Evolutionary conservation across 2,113 vertebrate species (phyloP).

Genomic region (Paratilapia polleni): DNA sequence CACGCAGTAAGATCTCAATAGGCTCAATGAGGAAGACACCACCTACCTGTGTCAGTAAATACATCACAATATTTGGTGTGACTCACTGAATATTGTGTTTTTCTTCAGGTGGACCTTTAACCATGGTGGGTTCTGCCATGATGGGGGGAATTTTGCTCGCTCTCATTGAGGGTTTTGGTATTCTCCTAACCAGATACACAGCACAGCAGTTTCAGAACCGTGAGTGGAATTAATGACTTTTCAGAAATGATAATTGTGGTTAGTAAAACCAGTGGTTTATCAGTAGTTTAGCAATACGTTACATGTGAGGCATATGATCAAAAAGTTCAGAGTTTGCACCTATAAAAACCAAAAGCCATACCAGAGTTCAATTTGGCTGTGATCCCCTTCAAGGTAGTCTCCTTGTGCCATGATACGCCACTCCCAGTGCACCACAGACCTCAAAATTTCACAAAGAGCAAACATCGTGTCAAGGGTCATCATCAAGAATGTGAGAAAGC

Average conservation of each 20-base stretch:
- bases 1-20: conserved; percentile 83
- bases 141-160: conserved; percentile 90
- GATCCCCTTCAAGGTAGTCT: no score
- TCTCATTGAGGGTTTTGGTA: conserved; percentile 89
- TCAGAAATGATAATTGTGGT: neutral
- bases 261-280: neutral
- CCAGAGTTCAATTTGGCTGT: no score
- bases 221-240: conserved; percentile 67
- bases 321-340: no score
- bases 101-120: conserved; percentile 86
- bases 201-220: conserved; percentile 90
- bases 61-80: neutral
- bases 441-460: no score
- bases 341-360: no score
- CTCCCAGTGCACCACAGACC: no score
- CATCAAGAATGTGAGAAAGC: no score
- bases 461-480: no score
- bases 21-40: neutral
- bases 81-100: neutral
- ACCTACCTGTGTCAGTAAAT: neutral
- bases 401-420: no score
- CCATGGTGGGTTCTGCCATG: conserved; percentile 92
- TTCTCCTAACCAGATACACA: conserved; percentile 89
- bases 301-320: neutral
- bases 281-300: neutral